These are phyloP conservation scores for Indri indri DNA, from an alignment of 2,113 vertebrate genomes.

Conservation along the genomic window DNA sequence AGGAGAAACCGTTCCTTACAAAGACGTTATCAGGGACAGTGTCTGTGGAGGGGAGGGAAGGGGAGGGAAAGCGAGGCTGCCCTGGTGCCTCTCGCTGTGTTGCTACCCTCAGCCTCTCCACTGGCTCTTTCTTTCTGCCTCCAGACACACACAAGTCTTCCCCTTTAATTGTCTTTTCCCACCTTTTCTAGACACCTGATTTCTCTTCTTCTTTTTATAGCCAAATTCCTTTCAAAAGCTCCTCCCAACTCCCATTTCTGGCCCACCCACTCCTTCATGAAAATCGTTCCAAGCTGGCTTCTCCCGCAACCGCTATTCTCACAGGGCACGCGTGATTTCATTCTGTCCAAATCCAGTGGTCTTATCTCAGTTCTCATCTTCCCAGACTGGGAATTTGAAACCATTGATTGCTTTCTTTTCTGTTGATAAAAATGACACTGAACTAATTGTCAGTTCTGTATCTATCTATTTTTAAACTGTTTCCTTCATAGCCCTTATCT, in stretches of 20 bases:
- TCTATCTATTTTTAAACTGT: constrained; percentile 47
- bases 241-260: background rate
- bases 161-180: background rate
- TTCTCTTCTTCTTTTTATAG: constrained; percentile 7
- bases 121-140: background rate
- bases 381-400: constrained; percentile 35
- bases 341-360: constrained; percentile 1
- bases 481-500: constrained; percentile 51
- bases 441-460: constrained; percentile 37
- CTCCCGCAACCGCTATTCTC: background rate
- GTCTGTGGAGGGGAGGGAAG: background rate
- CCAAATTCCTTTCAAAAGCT: constrained; percentile 33
- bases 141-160: background rate
- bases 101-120: no score
- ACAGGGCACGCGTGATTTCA: background rate
- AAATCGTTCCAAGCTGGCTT: background rate
- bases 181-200: background rate
- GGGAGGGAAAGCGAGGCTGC: background rate
- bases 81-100: background rate
- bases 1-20: background rate
- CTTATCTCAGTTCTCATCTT: constrained; percentile 51
- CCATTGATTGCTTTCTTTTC: constrained; percentile 43
- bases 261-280: background rate
- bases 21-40: background rate
- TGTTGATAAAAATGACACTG: constrained; percentile 35